phyloP scores from a whole-genome alignment of 2,797 vertebrate species.

The Chiloscyllium punctatum region DNA sequence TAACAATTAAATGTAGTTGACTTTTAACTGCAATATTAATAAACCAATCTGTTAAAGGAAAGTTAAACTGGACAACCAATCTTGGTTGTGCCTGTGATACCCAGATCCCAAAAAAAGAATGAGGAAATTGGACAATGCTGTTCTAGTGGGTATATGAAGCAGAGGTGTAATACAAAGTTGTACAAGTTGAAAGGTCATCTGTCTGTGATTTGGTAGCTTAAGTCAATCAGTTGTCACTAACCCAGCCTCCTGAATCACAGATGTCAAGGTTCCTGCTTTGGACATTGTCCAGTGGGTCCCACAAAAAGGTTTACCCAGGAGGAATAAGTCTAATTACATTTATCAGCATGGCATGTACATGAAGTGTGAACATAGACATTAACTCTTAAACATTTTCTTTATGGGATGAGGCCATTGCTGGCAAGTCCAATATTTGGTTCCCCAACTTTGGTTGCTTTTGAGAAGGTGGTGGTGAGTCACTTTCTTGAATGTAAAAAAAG shows the following conservation, averaged over 20 bases:
- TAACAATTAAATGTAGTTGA: too few species aligned
- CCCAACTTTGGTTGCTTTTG: too few species aligned
- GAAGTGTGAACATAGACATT: neutral
- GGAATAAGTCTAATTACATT: neutral
- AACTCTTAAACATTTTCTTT: too few species aligned
- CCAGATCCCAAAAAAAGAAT: too few species aligned
- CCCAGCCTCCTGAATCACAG: neutral
- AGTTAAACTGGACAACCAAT: too few species aligned
- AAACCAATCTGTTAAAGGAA: too few species aligned
- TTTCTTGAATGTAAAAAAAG: neutral
- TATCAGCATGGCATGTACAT: neutral
- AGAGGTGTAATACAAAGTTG: neutral
- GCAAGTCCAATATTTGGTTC: too few species aligned
- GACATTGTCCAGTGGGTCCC: neutral
- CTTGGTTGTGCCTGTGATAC: too few species aligned
- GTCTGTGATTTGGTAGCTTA: neutral
- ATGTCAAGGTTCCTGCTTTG: neutral
- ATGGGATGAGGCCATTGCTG: too few species aligned
- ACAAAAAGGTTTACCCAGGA: neutral
- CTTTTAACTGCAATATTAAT: too few species aligned
- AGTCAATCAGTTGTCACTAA: neutral
- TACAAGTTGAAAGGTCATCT: neutral
- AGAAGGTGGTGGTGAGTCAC: too few species aligned
- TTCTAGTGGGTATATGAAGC: neutral
- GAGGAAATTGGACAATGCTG: too few species aligned